Evolutionary conservation across 2,888 invertebrate species (phyloP), one percentile per base, ranked within the genome.

Genomic region (Pristionchus entomophagus): DNA sequence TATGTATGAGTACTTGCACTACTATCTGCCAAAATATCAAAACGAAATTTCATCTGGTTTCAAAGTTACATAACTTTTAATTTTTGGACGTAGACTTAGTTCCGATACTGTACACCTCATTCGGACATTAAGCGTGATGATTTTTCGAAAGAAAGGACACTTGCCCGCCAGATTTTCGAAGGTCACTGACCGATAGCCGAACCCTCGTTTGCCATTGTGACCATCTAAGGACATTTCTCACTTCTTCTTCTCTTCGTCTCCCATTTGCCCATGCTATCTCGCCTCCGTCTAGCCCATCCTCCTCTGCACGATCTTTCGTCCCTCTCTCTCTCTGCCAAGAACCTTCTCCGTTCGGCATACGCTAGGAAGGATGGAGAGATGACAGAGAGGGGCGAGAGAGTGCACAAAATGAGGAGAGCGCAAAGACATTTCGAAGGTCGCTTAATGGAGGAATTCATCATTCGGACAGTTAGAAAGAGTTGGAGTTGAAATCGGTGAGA

Each of bases 341-440:
- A n/a, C n/a, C n/a, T n/a, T n/a, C n/a, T n/a, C n/a, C n/a, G n/a
- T n/a, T n/a, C n/a, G n/a, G n/a, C n/a, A n/a, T n/a, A n/a, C n/a
- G n/a, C n/a, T n/a, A n/a, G n/a, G n/a, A n/a, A n/a, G n/a, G 2
- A 38, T 29, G 3, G 84, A 65, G 65, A 51, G 69, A 69, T 1
- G 14, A 69, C 14, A 59, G 26, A 83, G 45, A 49, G 56, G 3
- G 22, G 22, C 65, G 41, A 49, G 82, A 82, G 38, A 82, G 59
- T 32, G 41, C n/a, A 19, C 59, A 32, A 53, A 51, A 8, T 26
- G 19, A 5, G n/a, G 82, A 82, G 82, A 82, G 56, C 12, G 19
- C n/a, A 22, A n/a, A 22, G 41, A 59, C 26, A 82, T 38, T 56
- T 29, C 59, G 82, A 82, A 82, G 82, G 82, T 82, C 82, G 29